Conservation (phyloP, 2,888 invertebrate genomes). For the Muschampia plurimacula region DNA sequence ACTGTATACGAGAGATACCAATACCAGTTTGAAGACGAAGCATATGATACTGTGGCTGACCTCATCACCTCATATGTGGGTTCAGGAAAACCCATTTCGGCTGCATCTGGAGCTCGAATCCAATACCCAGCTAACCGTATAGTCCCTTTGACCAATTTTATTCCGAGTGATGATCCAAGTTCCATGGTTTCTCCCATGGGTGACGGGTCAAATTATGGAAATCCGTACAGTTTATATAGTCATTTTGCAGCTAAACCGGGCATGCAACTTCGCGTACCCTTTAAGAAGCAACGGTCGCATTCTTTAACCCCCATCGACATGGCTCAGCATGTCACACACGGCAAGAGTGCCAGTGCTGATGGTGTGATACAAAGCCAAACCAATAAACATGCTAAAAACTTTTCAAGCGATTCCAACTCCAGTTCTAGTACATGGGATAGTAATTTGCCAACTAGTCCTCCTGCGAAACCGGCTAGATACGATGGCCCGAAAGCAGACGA, state of each 20-base stretch:
- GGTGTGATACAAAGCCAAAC: slow-evolving; percentile 87
- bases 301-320: slow-evolving; percentile 89
- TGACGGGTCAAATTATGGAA: slow-evolving; percentile 68
- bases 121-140: slow-evolving; percentile 93
- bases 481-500: slow-evolving; percentile 86
- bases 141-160: slow-evolving; percentile 91
- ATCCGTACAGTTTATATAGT: slow-evolving; percentile 78
- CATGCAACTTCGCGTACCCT: slow-evolving; percentile 70
- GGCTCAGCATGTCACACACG: slow-evolving; percentile 77
- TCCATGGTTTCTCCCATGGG: slow-evolving; percentile 66
- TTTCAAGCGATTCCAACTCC: slow-evolving; percentile 81
- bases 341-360: slow-evolving; percentile 89
- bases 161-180: slow-evolving; percentile 70
- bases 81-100: slow-evolving; percentile 95
- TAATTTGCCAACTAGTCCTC: slow-evolving; percentile 86
- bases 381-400: slow-evolving; percentile 70
- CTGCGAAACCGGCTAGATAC: slow-evolving; percentile 83
- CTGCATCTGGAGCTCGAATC: slow-evolving; percentile 95
- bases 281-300: slow-evolving; percentile 89
- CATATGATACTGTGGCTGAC: slow-evolving; percentile 95
- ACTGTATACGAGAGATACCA: slow-evolving; percentile 96
- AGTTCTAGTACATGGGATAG: slow-evolving; percentile 80
- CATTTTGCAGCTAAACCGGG: slow-evolving; percentile 77
- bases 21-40: slow-evolving; percentile 97
- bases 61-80: slow-evolving; percentile 97